A percentile compares a stretch with the other conserved stretches of the same genome.
Evolutionary conservation across 2,888 invertebrate genomes (phyloP).

Genomic region (Torymus tubicola): DNA sequence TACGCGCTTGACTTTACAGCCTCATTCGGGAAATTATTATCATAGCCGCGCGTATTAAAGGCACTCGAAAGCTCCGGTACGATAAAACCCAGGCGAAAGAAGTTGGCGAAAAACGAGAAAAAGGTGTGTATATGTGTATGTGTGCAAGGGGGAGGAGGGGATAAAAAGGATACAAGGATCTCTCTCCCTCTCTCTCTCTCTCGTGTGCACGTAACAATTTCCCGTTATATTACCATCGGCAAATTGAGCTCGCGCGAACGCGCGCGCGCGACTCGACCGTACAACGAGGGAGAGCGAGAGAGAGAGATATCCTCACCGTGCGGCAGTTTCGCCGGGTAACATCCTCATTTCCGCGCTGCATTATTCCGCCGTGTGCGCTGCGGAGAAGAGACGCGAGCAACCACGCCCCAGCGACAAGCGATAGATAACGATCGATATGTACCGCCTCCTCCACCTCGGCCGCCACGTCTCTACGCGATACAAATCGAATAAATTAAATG

Average conservation of each 20-base stretch:
- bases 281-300: background rate
- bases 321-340: constrained; percentile 15
- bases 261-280: background rate
- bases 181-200: too few species aligned
- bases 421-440: constrained; percentile 13
- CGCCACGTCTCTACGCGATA: background rate
- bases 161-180: constrained; percentile 11
- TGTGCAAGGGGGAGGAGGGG: background rate
- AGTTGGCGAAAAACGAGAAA: background rate
- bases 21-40: constrained; percentile 18
- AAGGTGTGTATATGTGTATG: too few species aligned
- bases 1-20: constrained; percentile 36
- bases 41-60: too few species aligned
- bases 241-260: constrained; percentile 33
- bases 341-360: constrained; percentile 36
- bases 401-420: constrained; percentile 30
- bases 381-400: background rate
- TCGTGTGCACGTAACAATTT: constrained; percentile 28
- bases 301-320: background rate
- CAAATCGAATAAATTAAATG: background rate
- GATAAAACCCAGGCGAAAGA: constrained; percentile 11
- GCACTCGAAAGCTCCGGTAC: background rate
- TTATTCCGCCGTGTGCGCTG: constrained; percentile 6
- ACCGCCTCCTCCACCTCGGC: too few species aligned
- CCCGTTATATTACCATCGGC: constrained; percentile 55